phyloP scores from a whole-genome alignment of 92 coral and sea anemone species.

The Scolanthus callimorphus region DNA sequence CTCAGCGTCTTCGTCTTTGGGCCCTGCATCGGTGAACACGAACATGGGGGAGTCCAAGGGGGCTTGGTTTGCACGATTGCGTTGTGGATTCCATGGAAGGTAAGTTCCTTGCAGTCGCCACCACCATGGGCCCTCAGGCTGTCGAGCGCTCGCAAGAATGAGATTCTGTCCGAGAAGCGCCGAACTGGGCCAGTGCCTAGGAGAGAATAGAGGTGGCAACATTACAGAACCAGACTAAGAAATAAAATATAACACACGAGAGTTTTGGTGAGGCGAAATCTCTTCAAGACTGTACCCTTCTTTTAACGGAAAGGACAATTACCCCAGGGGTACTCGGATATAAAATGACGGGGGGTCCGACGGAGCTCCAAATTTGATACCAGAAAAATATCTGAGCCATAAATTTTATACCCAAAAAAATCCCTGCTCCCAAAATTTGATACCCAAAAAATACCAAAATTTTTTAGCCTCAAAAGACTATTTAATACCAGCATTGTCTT shows the following conservation, averaged over 20 bases:
- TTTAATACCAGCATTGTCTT: too few species aligned
- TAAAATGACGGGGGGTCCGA: too few species aligned
- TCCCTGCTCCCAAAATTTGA: too few species aligned
- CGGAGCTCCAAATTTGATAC: too few species aligned
- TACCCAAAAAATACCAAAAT: too few species aligned
- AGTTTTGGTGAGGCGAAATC: too few species aligned
- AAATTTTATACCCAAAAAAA: too few species aligned
- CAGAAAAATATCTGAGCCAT: too few species aligned
- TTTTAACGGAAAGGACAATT: too few species aligned
- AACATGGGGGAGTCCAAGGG: constrained; percentile 50
- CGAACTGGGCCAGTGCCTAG: constrained; percentile 17
- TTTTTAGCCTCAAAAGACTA: too few species aligned
- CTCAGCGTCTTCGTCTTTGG: constrained; percentile 36
- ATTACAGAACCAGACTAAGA: neutral
- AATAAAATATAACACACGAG: too few species aligned
- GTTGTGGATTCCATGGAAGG: constrained; percentile 63
- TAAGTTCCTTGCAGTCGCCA: constrained; percentile 48
- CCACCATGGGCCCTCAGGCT: constrained; percentile 38
- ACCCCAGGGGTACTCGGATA: too few species aligned
- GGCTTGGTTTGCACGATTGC: constrained; percentile 50
- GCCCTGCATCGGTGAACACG: constrained; percentile 72
- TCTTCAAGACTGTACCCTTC: neutral
- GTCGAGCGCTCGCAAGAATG: constrained; percentile 23
- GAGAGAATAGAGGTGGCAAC: neutral
- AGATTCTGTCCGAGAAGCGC: neutral